Evolutionary conservation across 92 coral and sea anemone species (phyloP).

Genomic region (Zoanthus gigantus): DNA sequence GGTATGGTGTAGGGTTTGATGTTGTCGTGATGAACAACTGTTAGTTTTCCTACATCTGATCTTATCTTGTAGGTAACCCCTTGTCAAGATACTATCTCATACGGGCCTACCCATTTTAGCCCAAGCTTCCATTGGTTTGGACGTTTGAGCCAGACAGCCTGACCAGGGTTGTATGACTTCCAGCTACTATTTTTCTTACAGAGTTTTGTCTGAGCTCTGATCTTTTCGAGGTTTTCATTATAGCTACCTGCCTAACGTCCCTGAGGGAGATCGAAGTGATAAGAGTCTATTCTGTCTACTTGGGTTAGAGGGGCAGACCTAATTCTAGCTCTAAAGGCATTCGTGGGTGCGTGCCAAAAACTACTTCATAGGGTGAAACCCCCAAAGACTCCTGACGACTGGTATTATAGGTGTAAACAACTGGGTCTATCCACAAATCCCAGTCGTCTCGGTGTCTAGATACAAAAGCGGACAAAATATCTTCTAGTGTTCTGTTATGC

Average conservation of each 20-base stretch:
- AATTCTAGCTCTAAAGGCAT: conserved; percentile 64
- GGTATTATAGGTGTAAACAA: conserved; percentile 55
- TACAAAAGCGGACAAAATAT: conserved; percentile 63
- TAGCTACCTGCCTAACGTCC: conserved; percentile 40
- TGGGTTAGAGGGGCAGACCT: conserved; percentile 35
- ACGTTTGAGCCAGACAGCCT: conserved; percentile 55
- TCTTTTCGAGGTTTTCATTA: conserved; percentile 38
- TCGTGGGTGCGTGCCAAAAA: conserved; percentile 60
- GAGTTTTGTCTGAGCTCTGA: neutral
- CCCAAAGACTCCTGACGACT: conserved; percentile 63
- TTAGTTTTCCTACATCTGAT: conserved; percentile 40
- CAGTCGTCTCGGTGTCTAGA: conserved; percentile 53
- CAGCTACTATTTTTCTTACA: conserved; percentile 9
- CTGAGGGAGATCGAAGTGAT: conserved; percentile 17
- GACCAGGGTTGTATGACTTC: conserved; percentile 12
- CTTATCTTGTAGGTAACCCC: conserved; percentile 61
- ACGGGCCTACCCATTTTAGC: conserved; percentile 63
- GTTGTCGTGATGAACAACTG: conserved; percentile 42
- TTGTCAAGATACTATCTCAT: conserved; percentile 24
- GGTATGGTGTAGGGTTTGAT: conserved; percentile 59
- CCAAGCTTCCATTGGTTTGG: conserved; percentile 68
- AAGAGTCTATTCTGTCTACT: conserved; percentile 25
- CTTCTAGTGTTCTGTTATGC: conserved; percentile 63
- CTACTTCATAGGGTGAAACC: conserved; percentile 55
- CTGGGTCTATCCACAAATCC: conserved; percentile 37